Percentiles rank a stretch among this genome's conserved stretches.
Conservation (phyloP, 2,797 vertebrate species). For the Meriones psammophilus region DNA sequence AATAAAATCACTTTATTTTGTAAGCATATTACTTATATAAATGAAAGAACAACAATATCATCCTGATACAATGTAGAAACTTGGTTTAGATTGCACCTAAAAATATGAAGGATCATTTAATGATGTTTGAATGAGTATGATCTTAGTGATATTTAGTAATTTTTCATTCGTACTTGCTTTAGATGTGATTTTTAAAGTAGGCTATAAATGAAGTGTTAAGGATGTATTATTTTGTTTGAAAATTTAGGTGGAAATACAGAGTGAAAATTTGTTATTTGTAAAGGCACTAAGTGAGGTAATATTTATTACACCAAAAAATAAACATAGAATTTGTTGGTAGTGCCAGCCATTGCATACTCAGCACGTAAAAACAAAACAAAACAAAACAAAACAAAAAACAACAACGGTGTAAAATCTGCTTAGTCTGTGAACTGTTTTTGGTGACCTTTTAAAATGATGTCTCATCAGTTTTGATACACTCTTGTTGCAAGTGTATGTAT, state of each 20-base stretch:
- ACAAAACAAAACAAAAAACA: neutral
- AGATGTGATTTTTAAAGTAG: slow-evolving; percentile 12
- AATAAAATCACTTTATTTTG: slow-evolving; percentile 38
- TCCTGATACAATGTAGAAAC: slow-evolving; percentile 10
- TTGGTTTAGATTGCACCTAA: slow-evolving; percentile 20
- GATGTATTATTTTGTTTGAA: slow-evolving; percentile 28
- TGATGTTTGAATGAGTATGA: slow-evolving; percentile 49
- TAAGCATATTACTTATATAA: slow-evolving; percentile 1
- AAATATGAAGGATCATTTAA: slow-evolving; percentile 35
- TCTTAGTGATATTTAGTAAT: slow-evolving; percentile 14
- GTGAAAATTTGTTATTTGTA: slow-evolving; percentile 28
- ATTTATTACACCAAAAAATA: slow-evolving; percentile 21
- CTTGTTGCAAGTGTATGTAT: neutral
- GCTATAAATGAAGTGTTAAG: neutral
- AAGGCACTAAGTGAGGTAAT: neutral
- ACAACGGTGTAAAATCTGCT: neutral
- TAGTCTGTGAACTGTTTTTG: slow-evolving; percentile 11
- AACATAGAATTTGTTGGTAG: slow-evolving; percentile 47
- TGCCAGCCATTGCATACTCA: neutral
- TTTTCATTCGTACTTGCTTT: slow-evolving; percentile 64
- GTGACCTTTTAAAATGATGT: neutral
- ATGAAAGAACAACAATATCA: slow-evolving; percentile 38
- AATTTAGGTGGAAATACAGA: slow-evolving; percentile 44
- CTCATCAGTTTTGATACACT: neutral
- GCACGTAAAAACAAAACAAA: too few species aligned